Conservation (phyloP, 2,113 vertebrate species). For the Herpetotheres cachinnans region DNA sequence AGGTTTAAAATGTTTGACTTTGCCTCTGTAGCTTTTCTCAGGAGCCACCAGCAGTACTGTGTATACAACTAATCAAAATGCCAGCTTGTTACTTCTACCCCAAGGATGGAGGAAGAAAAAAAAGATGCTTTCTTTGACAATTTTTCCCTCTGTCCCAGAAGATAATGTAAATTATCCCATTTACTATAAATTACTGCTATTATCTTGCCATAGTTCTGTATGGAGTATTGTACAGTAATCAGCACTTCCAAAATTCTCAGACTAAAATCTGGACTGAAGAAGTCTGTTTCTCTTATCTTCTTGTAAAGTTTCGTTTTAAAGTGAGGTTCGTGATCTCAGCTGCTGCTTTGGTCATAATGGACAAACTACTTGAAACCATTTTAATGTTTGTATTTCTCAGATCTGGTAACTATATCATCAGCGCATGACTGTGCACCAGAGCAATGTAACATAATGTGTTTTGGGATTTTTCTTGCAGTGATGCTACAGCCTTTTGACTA, state of each 20-base stretch:
- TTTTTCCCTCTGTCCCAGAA: neutral
- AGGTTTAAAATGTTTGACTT: neutral
- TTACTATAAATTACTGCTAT: neutral
- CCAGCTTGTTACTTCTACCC: neutral
- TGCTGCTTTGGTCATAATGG: neutral
- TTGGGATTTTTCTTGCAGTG: slow-evolving; percentile 81
- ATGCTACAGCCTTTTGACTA: slow-evolving; percentile 99
- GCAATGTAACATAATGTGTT: neutral
- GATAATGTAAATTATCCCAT: neutral
- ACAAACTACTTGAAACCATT: neutral
- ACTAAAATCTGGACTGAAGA: neutral
- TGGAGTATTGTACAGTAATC: neutral
- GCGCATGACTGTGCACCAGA: neutral
- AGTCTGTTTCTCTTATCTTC: neutral
- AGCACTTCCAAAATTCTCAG: neutral
- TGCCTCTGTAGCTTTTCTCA: neutral
- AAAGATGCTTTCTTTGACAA: neutral
- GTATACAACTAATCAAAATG: neutral
- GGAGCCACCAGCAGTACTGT: neutral
- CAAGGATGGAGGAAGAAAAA: neutral
- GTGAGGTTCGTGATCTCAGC: neutral
- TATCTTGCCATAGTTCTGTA: neutral
- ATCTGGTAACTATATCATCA: neutral
- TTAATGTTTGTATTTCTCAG: neutral
- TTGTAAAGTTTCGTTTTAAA: neutral